Evolutionary conservation across 2,888 invertebrate genomes (phyloP).

Genomic region (Cremastinae sp.): DNA sequence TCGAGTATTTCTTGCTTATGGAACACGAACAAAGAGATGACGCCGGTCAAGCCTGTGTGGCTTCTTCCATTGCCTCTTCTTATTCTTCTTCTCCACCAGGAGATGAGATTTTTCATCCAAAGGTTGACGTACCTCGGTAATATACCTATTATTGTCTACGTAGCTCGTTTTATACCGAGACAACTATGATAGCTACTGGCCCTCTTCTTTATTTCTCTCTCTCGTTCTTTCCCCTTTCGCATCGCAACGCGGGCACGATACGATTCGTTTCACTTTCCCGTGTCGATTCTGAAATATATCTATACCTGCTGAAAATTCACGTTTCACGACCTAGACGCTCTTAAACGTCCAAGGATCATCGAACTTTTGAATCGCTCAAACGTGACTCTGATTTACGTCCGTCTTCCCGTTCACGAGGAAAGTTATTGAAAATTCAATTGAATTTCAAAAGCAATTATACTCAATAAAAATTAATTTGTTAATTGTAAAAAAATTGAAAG

Average conservation of each 20-base stretch:
- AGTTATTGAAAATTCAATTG: not conserved
- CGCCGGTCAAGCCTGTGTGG: constrained; percentile 53
- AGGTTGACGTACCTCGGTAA: constrained; percentile 53
- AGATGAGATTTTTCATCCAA: constrained; percentile 58
- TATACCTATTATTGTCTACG: constrained; percentile 35
- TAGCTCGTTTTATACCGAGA: constrained; percentile 39
- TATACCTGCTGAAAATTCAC: constrained; percentile 4
- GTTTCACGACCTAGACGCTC: constrained; percentile 35
- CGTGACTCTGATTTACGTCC: constrained; percentile 22
- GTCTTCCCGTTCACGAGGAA: not conserved
- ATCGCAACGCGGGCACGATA: constrained; percentile 42
- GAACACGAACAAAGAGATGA: constrained; percentile 56
- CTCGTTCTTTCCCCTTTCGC: not conserved
- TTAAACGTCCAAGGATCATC: constrained; percentile 43
- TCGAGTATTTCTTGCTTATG: constrained; percentile 59
- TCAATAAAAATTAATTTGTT: no score
- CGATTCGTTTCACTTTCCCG: constrained; percentile 58
- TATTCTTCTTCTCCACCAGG: constrained; percentile 17
- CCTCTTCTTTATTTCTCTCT: not conserved
- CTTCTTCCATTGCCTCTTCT: constrained; percentile 26
- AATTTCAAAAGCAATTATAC: no score
- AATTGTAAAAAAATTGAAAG: no score
- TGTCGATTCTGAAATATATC: constrained; percentile 2
- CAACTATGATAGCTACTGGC: constrained; percentile 39
- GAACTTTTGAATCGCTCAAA: constrained; percentile 45